Evolutionary conservation across 2,113 vertebrate species (phyloP).

Genomic region (Salvator merianae): DNA sequence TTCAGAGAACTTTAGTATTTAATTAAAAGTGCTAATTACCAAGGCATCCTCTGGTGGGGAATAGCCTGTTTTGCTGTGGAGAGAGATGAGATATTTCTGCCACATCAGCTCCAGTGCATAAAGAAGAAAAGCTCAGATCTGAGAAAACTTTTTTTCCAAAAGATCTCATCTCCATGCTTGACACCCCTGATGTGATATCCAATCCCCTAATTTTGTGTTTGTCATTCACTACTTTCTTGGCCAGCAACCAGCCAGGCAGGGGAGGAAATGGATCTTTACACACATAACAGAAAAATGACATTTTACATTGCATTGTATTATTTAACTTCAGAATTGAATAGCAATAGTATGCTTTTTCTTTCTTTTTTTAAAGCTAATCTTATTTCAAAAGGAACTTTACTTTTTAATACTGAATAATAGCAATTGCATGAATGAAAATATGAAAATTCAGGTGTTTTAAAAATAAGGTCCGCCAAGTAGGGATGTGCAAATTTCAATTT

Average conservation of each 20-base stretch:
- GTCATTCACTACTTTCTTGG: neutral
- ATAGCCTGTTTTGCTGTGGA: neutral
- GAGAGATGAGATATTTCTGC: neutral
- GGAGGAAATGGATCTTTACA: neutral
- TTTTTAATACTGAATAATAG: neutral
- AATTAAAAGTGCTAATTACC: constrained; percentile 23
- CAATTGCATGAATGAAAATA: neutral
- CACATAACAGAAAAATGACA: neutral
- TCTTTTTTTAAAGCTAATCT: neutral
- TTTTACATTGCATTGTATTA: neutral
- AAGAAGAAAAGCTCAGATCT: neutral
- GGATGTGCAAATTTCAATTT: too few relatives aligned
- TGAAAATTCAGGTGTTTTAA: neutral
- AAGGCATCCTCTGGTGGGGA: constrained; percentile 13
- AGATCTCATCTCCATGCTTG: neutral
- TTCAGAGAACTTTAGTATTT: constrained; percentile 12
- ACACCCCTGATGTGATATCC: neutral
- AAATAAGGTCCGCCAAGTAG: too few relatives aligned
- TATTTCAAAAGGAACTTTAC: neutral
- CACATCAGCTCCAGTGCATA: neutral
- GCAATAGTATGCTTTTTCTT: neutral
- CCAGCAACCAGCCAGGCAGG: neutral
- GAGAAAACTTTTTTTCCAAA: neutral
- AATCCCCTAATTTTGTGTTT: neutral
- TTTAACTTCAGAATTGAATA: neutral